Evolutionary conservation across 2,888 invertebrate genomes (phyloP).

Genomic region (Sesamia inferens): DNA sequence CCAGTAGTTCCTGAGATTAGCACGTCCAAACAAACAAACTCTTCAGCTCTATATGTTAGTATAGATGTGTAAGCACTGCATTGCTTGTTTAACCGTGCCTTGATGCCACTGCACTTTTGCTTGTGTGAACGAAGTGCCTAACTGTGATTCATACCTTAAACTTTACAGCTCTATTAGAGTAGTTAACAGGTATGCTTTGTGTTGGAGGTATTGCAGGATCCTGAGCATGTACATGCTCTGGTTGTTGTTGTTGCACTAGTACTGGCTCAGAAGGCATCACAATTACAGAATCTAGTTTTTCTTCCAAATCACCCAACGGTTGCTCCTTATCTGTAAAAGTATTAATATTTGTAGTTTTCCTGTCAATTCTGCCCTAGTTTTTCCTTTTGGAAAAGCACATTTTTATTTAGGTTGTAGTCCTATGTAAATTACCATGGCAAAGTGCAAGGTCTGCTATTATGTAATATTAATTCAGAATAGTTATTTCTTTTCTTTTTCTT

Average conservation of each 20-base stretch:
- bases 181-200: constrained; percentile 66
- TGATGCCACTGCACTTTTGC: too few species aligned
- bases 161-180: constrained; percentile 69
- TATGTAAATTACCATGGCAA: too few species aligned
- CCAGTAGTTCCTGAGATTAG: too few species aligned
- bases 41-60: too few species aligned
- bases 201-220: constrained; percentile 32
- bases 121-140: too few species aligned
- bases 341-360: neutral
- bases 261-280: constrained; percentile 65
- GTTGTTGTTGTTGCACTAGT: constrained; percentile 26
- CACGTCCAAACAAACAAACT: too few species aligned
- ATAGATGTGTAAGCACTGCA: too few species aligned
- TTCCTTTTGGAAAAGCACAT: neutral
- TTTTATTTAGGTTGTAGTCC: neutral
- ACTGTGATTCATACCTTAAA: constrained; percentile 68
- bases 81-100: too few species aligned
- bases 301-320: constrained; percentile 63
- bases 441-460: too few species aligned
- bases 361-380: neutral
- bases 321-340: constrained; percentile 70
- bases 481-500: neutral
- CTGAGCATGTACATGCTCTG: constrained; percentile 43
- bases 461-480: neutral
- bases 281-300: constrained; percentile 62